Percentiles rank a stretch among this genome's conserved stretches.
phyloP scores from a whole-genome alignment of 2,797 vertebrate genomes.

The Galagoides demidoff region DNA sequence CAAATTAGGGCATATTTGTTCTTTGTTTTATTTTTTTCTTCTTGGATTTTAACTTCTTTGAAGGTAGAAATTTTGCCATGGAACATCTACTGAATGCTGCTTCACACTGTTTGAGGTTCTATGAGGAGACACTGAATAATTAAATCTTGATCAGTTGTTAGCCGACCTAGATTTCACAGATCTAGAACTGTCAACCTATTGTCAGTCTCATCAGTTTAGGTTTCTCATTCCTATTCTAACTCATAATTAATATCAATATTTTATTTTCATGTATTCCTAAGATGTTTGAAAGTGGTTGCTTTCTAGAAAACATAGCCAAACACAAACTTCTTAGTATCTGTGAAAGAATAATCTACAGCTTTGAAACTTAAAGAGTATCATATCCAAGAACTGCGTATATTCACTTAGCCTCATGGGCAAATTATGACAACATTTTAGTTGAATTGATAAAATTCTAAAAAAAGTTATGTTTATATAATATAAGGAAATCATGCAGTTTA shows the following conservation, averaged over 20 bases:
- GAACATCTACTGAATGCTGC: neutral
- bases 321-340: neutral
- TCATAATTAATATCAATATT: neutral
- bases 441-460: neutral
- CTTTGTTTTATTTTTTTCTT: neutral
- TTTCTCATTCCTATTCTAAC: neutral
- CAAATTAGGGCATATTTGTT: neutral
- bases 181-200: neutral
- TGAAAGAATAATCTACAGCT: neutral
- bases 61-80: neutral
- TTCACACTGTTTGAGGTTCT: neutral
- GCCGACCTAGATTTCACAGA: neutral
- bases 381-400: neutral
- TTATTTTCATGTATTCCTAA: neutral
- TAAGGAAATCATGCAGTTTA: neutral
- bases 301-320: neutral
- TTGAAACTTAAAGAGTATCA: neutral
- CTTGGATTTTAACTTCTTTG: neutral
- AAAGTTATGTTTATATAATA: neutral
- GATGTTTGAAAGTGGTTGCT: neutral
- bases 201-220: neutral
- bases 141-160: neutral
- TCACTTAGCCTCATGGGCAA: neutral
- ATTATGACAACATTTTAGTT: neutral
- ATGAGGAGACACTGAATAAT: neutral